phyloP scores from a whole-genome alignment of 1,140 invertebrate species.

The Orchesella cincta region DNA sequence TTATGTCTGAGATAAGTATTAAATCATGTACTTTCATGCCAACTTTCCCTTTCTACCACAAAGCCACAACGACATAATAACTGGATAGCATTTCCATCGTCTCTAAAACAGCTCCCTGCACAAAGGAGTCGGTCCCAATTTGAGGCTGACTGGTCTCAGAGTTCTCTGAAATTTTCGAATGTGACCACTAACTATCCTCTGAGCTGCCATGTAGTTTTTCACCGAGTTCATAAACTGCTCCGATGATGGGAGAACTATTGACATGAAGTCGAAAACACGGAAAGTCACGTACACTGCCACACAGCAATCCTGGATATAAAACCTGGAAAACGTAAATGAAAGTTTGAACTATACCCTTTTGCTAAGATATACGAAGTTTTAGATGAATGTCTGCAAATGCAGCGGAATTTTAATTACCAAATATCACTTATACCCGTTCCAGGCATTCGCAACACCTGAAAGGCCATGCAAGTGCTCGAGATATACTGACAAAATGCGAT shows the following conservation, averaged over 20 bases:
- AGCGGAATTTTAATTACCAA: no score
- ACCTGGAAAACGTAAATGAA: neutral
- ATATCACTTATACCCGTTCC: conserved; percentile 2
- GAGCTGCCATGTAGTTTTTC: neutral
- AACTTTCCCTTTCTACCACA: neutral
- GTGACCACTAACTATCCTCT: neutral
- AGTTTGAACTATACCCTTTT: no score
- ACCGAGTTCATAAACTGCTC: neutral
- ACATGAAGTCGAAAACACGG: conserved; percentile 14
- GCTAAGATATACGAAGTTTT: no score
- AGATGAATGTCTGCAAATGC: no score
- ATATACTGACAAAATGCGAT: conserved; percentile 19
- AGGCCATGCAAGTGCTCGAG: conserved; percentile 1
- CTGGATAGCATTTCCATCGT: neutral
- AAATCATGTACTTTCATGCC: neutral
- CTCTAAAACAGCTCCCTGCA: neutral
- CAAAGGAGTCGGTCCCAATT: conserved; percentile 11
- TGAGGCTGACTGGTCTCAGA: conserved; percentile 4
- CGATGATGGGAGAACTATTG: neutral
- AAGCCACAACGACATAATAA: conserved; percentile 4
- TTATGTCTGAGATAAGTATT: no score
- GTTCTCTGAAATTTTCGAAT: neutral
- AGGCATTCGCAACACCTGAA: neutral
- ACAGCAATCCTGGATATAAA: conserved; percentile 7
- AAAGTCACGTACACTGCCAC: conserved; percentile 16